phyloP scores from a whole-genome alignment of 2,113 vertebrate species.

The Proterorhinus semilunaris region DNA sequence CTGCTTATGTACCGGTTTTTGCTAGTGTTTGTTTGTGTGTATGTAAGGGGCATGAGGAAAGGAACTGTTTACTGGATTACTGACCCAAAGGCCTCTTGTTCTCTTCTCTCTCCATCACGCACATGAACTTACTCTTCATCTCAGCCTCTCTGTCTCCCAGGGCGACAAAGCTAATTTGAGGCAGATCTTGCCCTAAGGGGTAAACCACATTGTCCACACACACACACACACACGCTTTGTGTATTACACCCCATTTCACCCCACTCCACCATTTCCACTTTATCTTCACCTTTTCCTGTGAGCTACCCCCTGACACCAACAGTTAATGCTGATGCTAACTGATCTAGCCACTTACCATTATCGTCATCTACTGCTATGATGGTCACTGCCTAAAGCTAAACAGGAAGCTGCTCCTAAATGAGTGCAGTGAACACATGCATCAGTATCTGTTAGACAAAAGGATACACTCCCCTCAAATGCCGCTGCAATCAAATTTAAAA shows the following conservation, averaged over 20 bases:
- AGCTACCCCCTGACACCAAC: constrained; percentile 55
- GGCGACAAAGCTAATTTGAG: constrained; percentile 78
- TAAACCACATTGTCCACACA: constrained; percentile 56
- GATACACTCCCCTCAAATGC: not conserved
- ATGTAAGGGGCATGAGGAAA: constrained; percentile 40
- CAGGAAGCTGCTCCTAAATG: constrained; percentile 21
- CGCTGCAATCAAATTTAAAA: not conserved
- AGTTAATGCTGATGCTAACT: constrained; percentile 60
- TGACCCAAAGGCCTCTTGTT: constrained; percentile 57
- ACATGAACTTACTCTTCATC: constrained; percentile 55
- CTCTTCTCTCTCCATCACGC: constrained; percentile 24
- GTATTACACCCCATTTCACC: constrained; percentile 20
- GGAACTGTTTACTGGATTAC: constrained; percentile 55
- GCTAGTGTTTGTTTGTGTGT: constrained; percentile 8
- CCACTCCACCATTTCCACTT: constrained; percentile 46
- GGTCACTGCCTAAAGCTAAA: constrained; percentile 16
- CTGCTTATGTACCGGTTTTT: constrained; percentile 27
- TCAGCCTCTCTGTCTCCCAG: constrained; percentile 65
- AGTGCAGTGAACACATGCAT: not conserved
- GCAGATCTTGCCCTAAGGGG: constrained; percentile 75
- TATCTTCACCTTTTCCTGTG: constrained; percentile 60
- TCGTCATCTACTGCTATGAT: constrained; percentile 37
- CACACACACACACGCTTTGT: constrained; percentile 17
- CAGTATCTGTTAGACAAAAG: not conserved
- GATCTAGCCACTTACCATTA: constrained; percentile 67